A percentile compares a stretch with the other conserved stretches of the same genome.
Evolutionary conservation across 2,113 vertebrate genomes (phyloP).

Genomic region (Peromyscus maniculatus): DNA sequence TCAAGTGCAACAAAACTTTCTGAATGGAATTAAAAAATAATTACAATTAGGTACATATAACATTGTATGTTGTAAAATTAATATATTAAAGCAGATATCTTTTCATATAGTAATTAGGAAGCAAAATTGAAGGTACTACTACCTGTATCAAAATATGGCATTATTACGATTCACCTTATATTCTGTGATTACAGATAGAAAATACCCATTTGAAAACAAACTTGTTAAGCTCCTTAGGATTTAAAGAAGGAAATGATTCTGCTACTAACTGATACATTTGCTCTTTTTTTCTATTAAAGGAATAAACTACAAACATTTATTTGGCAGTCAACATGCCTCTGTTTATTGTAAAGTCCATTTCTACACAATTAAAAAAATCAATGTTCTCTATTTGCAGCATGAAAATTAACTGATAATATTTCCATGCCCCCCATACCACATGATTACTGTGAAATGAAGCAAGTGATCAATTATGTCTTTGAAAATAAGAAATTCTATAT

Average conservation of each 20-base stretch:
- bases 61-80: background rate
- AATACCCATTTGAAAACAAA: constrained; percentile 26
- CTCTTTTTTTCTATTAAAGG: background rate
- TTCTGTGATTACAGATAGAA: background rate
- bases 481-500: constrained; percentile 47
- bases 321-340: background rate
- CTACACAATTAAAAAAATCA: constrained; percentile 40
- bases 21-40: constrained; percentile 18
- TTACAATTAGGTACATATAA: background rate
- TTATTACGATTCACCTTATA: background rate
- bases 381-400: constrained; percentile 37
- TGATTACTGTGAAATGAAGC: background rate
- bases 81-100: constrained; percentile 5
- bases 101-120: constrained; percentile 46
- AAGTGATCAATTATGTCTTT: constrained; percentile 44
- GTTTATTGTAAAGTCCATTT: background rate
- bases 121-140: background rate
- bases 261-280: background rate
- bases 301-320: background rate
- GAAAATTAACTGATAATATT: constrained; percentile 55
- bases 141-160: background rate
- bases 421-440: background rate
- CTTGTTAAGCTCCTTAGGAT: background rate
- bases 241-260: constrained; percentile 36
- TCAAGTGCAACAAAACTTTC: background rate